Base-by-base conservation (phyloP, 92 coral and sea anemone genomes). In the Palythoa caribaeorum region DNA sequence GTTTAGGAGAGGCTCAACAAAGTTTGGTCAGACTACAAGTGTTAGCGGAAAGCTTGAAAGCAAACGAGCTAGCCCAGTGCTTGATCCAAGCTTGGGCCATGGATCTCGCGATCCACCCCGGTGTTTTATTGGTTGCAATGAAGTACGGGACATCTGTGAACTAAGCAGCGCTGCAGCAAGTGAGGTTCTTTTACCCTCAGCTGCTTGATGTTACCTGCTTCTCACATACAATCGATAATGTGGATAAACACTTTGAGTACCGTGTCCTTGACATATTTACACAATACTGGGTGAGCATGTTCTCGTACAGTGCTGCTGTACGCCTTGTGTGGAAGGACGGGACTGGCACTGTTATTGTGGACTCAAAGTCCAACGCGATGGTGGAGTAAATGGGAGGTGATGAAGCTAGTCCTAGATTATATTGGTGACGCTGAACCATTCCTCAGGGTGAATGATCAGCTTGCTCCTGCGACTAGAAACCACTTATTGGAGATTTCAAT, bases 71-170 rank as follows among this genome's bases (percentile, higher is more conserved):
- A 88, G 76, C 91, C 40, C 91, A 88, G 79, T 76, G 88, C 79
- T 83, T 88, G 91, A 88, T 88, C 75, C 88, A 83, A 83, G 71
- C 72, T 83, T 88, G 79, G 63, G 87, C 87, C 47, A 60, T 87
- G 73, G 87, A 87, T 59, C 77, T 79, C 60, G 77, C 88, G 53
- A 80, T 80, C 52, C 91, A 75, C 66, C 91, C 91, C 83, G 83
- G 21, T 83, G 88, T 66, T 88, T 52, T 81, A 51, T 69, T 81
- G 14, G 63, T 17, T 8, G 63, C 63, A 7, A 57, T 57, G 63
- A 57, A 57, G 63, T 14, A 57, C 15, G 63, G 15, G 63, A 3
- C 63, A 57, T 57, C 63, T 57, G 63, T 57, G 15, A 57, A 57
- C 63, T 17, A 57, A 17, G 63, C 63, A 57, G 63, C 63, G 15